These are phyloP conservation scores for Thaumetopoea pityocampa DNA, from an alignment of 1,140 invertebrate genomes.

Conservation along the genomic window DNA sequence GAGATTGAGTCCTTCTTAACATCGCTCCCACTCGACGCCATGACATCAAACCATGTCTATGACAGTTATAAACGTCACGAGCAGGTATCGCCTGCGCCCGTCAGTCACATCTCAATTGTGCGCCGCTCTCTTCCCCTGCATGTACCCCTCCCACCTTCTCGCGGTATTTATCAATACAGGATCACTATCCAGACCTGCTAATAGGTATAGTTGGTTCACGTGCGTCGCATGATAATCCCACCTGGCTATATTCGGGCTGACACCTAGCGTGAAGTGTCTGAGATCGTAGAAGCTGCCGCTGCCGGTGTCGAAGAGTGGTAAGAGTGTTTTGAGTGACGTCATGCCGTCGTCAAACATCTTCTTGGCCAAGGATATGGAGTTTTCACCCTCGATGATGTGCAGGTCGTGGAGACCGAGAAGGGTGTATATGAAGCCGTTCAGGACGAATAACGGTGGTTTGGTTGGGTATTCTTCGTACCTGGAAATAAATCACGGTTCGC, in stretches of 20 bases:
- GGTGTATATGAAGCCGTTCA: slow-evolving; percentile 99
- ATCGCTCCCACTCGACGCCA: too few relatives aligned
- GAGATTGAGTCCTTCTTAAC: too few relatives aligned
- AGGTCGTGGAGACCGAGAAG: slow-evolving; percentile 97
- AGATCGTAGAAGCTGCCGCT: slow-evolving; percentile 98
- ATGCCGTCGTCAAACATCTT: slow-evolving; percentile 91
- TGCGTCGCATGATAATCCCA: slow-evolving; percentile 99
- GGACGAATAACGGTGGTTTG: slow-evolving; percentile 93
- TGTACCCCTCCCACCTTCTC: slow-evolving; percentile 96
- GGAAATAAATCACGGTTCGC: slow-evolving; percentile 11
- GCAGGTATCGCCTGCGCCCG: slow-evolving; percentile 10
- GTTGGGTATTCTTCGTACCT: slow-evolving; percentile 99
- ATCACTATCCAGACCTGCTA: slow-evolving; percentile 92
- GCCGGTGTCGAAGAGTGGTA: slow-evolving; percentile 96
- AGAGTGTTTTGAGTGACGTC: slow-evolving; percentile 90
- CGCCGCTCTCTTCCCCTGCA: slow-evolving; percentile 94
- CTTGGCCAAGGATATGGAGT: slow-evolving; percentile 81
- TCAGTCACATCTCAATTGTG: slow-evolving; percentile 85
- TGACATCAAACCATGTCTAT: too few relatives aligned
- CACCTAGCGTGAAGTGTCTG: slow-evolving; percentile 91
- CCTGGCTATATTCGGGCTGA: slow-evolving; percentile 92
- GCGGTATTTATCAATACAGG: slow-evolving; percentile 90
- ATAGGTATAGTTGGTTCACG: slow-evolving; percentile 94
- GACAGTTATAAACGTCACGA: neutral
- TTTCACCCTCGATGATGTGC: slow-evolving; percentile 78